Percentiles rank a stretch among this genome's conserved stretches.
These are phyloP conservation scores for Chaetophractus vellerosus DNA, from an alignment of 2,797 vertebrate genomes.

Conservation along the genomic window DNA sequence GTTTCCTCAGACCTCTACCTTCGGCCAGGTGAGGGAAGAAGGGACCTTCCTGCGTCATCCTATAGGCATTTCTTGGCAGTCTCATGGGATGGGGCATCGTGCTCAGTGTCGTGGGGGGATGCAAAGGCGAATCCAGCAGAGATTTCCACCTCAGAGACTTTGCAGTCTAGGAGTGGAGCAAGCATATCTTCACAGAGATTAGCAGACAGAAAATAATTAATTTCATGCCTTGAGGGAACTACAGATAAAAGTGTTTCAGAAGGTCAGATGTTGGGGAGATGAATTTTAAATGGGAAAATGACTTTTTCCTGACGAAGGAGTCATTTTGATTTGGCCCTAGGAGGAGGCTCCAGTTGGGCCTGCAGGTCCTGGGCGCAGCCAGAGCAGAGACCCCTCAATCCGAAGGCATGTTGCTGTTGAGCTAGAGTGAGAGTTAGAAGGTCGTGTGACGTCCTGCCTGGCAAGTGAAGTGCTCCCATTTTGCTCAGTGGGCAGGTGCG, in stretches of 20 bases:
- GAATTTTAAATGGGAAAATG: background rate
- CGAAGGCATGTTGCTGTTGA: background rate
- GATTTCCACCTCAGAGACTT: background rate
- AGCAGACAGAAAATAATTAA: background rate
- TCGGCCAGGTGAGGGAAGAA: conserved; percentile 92
- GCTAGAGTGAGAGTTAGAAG: background rate
- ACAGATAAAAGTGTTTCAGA: background rate
- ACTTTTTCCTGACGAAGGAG: background rate
- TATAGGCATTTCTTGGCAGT: background rate
- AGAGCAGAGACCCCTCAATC: background rate
- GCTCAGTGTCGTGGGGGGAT: background rate
- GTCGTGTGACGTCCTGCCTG: background rate
- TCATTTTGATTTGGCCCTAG: background rate
- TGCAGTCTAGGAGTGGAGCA: background rate
- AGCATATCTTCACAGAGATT: background rate
- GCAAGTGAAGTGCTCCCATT: background rate
- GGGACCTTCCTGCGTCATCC: background rate
- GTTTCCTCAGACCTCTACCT: conserved; percentile 93
- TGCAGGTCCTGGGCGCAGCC: background rate
- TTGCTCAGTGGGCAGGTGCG: background rate
- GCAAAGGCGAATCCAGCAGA: background rate
- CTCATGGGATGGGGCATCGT: background rate
- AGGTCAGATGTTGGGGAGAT: background rate
- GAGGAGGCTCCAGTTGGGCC: background rate
- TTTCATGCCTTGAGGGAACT: background rate